phyloP scores from a whole-genome alignment of 2,113 vertebrate species.

The Hiodon tergisus region DNA sequence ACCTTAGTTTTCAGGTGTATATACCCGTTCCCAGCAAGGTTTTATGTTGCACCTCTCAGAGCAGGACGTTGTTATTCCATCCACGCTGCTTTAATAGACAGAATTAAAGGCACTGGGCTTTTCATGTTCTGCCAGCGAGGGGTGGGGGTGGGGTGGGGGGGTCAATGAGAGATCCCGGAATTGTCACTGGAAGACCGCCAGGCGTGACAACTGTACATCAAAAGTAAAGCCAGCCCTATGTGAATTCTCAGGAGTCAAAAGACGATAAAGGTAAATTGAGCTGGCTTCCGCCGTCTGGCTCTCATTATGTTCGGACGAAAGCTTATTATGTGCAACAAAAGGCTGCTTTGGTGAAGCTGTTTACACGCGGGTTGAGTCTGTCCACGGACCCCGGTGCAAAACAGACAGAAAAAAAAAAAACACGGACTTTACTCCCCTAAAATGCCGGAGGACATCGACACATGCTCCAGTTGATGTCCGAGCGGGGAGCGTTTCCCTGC shows the following conservation, averaged over 20 bases:
- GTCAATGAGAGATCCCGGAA: background rate
- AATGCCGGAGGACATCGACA: slow-evolving; percentile 7
- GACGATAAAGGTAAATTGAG: background rate
- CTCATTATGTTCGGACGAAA: background rate
- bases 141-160: too few relatives aligned
- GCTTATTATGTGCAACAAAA: background rate
- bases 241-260: background rate
- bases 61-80: slow-evolving; percentile 11
- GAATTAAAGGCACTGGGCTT: background rate
- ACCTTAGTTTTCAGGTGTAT: slow-evolving; percentile 4
- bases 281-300: slow-evolving; percentile 8
- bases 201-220: too few relatives aligned
- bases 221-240: background rate
- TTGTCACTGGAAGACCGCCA: background rate
- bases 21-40: background rate
- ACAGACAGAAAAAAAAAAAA: slow-evolving; percentile 25
- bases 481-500: background rate
- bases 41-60: slow-evolving; percentile 13
- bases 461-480: background rate
- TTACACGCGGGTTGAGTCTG: slow-evolving; percentile 22
- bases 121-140: background rate
- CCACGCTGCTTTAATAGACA: background rate
- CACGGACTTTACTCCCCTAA: background rate
- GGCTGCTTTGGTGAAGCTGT: slow-evolving; percentile 7
- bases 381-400: slow-evolving; percentile 18